These are phyloP conservation scores for Mesoligia furuncula DNA, from an alignment of 2,888 invertebrate genomes.

Conservation along the genomic window DNA sequence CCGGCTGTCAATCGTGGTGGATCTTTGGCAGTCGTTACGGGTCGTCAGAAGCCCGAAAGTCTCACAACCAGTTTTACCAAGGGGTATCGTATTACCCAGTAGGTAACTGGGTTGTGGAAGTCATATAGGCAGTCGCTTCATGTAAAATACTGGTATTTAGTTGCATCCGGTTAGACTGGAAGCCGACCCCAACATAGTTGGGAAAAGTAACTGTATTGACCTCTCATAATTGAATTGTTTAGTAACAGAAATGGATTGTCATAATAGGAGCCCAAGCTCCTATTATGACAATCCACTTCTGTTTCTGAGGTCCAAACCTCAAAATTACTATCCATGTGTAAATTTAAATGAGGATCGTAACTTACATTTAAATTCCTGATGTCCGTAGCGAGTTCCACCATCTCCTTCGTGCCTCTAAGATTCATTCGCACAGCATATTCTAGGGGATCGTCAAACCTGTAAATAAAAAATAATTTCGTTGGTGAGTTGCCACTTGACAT, in stretches of 20 bases:
- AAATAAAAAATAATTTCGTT: constrained; percentile 57
- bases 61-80: too few relatives aligned
- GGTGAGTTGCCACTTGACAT: background rate
- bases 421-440: constrained; percentile 92
- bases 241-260: background rate
- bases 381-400: constrained; percentile 90
- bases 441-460: constrained; percentile 95
- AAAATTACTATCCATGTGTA: background rate
- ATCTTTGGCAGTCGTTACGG: too few relatives aligned
- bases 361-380: constrained; percentile 88
- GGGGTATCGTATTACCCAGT: too few relatives aligned
- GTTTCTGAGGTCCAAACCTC: too few relatives aligned
- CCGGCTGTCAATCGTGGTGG: too few relatives aligned
- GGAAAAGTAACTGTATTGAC: background rate
- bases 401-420: constrained; percentile 92
- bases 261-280: background rate
- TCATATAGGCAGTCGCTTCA: too few relatives aligned
- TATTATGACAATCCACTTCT: too few relatives aligned
- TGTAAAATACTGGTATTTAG: too few relatives aligned
- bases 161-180: too few relatives aligned
- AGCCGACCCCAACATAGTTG: too few relatives aligned
- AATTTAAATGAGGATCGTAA: constrained; percentile 8
- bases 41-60: too few relatives aligned
- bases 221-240: background rate
- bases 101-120: too few relatives aligned